phyloP scores from a whole-genome alignment of 2,888 invertebrate genomes.

The Molanna angustata region DNA sequence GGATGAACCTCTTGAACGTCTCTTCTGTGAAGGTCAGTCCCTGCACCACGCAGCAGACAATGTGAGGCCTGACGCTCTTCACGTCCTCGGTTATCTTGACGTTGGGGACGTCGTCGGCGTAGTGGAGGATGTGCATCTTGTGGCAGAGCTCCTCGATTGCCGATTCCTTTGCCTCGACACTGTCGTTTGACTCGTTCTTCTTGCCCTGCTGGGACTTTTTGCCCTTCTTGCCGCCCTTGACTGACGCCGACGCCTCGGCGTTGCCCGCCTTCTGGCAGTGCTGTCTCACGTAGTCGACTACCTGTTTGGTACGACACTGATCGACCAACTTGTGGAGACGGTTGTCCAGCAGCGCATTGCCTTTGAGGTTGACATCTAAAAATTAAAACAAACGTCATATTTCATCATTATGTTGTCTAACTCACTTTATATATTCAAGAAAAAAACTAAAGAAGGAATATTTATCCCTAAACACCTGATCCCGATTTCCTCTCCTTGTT shows the following conservation, averaged over 20 bases:
- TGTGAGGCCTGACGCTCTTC: slow-evolving; percentile 63
- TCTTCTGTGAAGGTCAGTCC: slow-evolving; percentile 61
- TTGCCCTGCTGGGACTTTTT: slow-evolving; percentile 41
- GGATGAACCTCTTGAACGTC: slow-evolving; percentile 73
- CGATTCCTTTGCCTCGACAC: slow-evolving; percentile 28
- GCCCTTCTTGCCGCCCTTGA: slow-evolving; percentile 41
- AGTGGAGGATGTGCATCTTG: slow-evolving; percentile 42
- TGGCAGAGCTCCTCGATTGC: slow-evolving; percentile 32
- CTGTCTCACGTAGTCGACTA: slow-evolving; percentile 72
- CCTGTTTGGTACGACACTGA: slow-evolving; percentile 71
- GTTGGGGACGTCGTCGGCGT: slow-evolving; percentile 49
- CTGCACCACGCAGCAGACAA: slow-evolving; percentile 69
- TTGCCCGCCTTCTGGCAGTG: slow-evolving; percentile 52
- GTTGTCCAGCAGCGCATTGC: slow-evolving; percentile 71
- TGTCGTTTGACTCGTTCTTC: slow-evolving; percentile 42
- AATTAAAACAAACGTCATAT: slow-evolving; percentile 1
- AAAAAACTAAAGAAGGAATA: too few relatives aligned
- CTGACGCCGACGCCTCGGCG: slow-evolving; percentile 38
- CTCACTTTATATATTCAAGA: too few relatives aligned
- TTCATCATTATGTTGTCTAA: not conserved
- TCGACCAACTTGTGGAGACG: slow-evolving; percentile 71
- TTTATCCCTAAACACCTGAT: too few relatives aligned
- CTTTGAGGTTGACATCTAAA: slow-evolving; percentile 68
- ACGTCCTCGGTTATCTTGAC: slow-evolving; percentile 58
- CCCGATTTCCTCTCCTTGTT: too few relatives aligned